Conservation (phyloP, 2,888 invertebrate species). For the Cenopis cana region DNA sequence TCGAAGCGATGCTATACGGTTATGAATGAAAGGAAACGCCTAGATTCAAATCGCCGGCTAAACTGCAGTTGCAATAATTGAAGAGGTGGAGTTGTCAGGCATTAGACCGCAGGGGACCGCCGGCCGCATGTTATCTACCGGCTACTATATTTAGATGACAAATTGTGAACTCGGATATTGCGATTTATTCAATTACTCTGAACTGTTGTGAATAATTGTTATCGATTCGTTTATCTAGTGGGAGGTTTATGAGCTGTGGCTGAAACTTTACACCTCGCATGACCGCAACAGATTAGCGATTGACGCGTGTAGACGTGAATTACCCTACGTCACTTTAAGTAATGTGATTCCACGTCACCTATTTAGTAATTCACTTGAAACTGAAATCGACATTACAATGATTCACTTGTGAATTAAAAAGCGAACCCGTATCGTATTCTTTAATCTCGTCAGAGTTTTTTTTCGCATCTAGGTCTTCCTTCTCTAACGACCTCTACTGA, state of each 20-base stretch:
- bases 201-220: conserved; percentile 34
- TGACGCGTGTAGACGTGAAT: conserved; percentile 54
- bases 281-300: conserved; percentile 58
- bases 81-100: conserved; percentile 61
- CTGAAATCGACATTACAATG: too few relatives aligned
- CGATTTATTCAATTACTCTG: conserved; percentile 62
- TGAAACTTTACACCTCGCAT: conserved; percentile 60
- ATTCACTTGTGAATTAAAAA: too few relatives aligned
- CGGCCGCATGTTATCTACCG: conserved; percentile 57
- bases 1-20: conserved; percentile 51
- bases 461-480: too few relatives aligned
- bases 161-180: conserved; percentile 60
- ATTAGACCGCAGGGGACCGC: conserved; percentile 66
- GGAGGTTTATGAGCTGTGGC: conserved; percentile 50
- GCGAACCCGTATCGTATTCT: too few relatives aligned
- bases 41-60: conserved; percentile 67
- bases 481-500: not conserved
- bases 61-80: conserved; percentile 73
- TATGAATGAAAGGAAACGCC: conserved; percentile 66
- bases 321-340: conserved; percentile 50
- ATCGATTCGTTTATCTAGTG: conserved; percentile 21
- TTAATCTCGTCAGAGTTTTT: too few relatives aligned
- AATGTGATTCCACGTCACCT: conserved; percentile 22
- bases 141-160: conserved; percentile 66
- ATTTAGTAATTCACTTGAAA: not conserved